phyloP scores from a whole-genome alignment of 2,888 invertebrate species.

The Harpalus rubripes region DNA sequence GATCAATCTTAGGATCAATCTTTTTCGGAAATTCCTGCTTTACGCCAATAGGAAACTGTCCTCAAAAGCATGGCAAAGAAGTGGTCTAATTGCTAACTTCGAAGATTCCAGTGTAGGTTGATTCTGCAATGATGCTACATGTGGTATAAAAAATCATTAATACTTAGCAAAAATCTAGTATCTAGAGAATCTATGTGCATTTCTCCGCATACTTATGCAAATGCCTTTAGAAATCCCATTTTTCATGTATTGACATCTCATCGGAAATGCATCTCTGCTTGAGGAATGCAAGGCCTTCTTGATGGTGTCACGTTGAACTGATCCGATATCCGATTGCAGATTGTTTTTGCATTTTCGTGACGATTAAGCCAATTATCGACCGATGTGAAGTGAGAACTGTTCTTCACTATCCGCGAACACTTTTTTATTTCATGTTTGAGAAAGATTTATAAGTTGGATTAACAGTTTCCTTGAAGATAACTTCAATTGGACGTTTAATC shows the following conservation, averaged over 20 bases:
- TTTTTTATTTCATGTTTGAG: constrained; percentile 25
- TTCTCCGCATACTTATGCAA: constrained; percentile 25
- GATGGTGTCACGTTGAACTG: constrained; percentile 40
- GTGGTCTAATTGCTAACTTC: too few relatives aligned
- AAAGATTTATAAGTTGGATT: constrained; percentile 30
- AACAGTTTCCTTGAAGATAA: not conserved
- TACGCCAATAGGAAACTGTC: too few relatives aligned
- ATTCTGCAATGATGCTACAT: too few relatives aligned
- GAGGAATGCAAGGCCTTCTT: constrained; percentile 20
- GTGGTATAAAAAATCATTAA: not conserved
- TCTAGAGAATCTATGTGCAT: not conserved
- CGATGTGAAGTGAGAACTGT: constrained; percentile 41
- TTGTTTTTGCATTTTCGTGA: constrained; percentile 58
- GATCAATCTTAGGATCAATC: too few relatives aligned
- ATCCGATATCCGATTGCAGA: constrained; percentile 49
- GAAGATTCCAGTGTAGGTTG: too few relatives aligned
- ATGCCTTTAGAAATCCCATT: constrained; percentile 27
- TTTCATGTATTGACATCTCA: constrained; percentile 29
- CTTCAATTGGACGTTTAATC: not conserved
- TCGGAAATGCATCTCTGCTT: constrained; percentile 1
- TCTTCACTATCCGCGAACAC: constrained; percentile 12
- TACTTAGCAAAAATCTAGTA: not conserved
- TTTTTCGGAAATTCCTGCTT: too few relatives aligned
- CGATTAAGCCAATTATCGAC: constrained; percentile 54
- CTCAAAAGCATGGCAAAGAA: too few relatives aligned